Evolutionary conservation across 2,888 invertebrate genomes (phyloP).

Genomic region (Arctia plantaginis): DNA sequence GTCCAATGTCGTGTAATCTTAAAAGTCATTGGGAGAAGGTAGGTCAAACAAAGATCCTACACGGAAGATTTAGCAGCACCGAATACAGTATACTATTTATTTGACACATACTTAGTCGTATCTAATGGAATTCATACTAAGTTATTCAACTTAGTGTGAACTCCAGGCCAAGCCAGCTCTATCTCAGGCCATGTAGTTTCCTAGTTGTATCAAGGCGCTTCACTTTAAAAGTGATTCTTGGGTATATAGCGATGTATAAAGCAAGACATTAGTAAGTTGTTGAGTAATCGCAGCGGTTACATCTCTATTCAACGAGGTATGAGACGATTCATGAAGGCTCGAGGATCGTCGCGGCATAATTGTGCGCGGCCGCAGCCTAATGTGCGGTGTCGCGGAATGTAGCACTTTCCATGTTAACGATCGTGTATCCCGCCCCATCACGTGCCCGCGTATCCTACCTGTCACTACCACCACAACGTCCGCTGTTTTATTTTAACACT

Average conservation of each 20-base stretch:
- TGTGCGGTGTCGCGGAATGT: constrained; percentile 79
- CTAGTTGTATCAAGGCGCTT: not conserved
- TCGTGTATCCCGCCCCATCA: constrained; percentile 65
- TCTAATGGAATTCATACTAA: too few species aligned
- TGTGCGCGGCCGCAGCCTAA: constrained; percentile 70
- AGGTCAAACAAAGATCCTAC: not conserved
- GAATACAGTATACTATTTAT: too few species aligned
- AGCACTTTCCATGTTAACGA: constrained; percentile 78
- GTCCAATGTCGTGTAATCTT: not conserved
- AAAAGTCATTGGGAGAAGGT: not conserved
- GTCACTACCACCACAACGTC: constrained; percentile 69
- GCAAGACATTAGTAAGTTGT: constrained; percentile 32
- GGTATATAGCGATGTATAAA: constrained; percentile 12
- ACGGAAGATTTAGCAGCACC: too few species aligned
- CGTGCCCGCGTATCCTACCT: constrained; percentile 54
- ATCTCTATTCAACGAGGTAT: constrained; percentile 49
- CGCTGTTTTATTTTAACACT: constrained; percentile 69
- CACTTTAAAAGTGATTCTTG: not conserved
- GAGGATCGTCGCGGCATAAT: constrained; percentile 65
- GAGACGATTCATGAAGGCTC: constrained; percentile 33
- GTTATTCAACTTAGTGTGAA: too few species aligned
- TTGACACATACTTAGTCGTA: too few species aligned
- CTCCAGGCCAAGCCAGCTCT: too few species aligned
- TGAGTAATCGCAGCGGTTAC: constrained; percentile 38
- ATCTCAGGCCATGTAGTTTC: not conserved